phyloP scores from a whole-genome alignment of 2,888 invertebrate genomes.

The Cheilosia pagana region DNA sequence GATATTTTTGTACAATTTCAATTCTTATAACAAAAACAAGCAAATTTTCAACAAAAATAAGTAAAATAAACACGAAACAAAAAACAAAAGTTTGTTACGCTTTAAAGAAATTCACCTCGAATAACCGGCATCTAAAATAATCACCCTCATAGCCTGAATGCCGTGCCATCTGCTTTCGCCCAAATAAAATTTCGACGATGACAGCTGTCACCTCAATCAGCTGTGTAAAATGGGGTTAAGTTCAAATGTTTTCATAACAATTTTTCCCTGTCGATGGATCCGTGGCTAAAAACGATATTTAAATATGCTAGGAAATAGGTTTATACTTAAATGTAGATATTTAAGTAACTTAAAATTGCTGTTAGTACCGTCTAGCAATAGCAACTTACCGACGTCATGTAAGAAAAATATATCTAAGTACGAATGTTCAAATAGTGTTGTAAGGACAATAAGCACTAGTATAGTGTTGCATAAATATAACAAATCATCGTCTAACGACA shows the following conservation, averaged over 20 bases:
- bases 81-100: too few relatives aligned
- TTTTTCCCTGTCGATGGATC: neutral
- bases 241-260: constrained; percentile 64
- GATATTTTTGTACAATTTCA: too few relatives aligned
- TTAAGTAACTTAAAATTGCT: constrained; percentile 27
- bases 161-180: neutral
- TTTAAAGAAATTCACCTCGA: too few relatives aligned
- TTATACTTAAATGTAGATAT: constrained; percentile 35
- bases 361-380: neutral
- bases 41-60: too few relatives aligned
- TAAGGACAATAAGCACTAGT: constrained; percentile 31
- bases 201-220: constrained; percentile 22
- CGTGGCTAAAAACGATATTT: neutral
- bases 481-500: constrained; percentile 51
- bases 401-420: constrained; percentile 10
- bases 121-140: too few relatives aligned
- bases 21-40: too few relatives aligned
- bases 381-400: neutral
- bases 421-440: neutral
- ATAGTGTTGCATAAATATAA: constrained; percentile 49
- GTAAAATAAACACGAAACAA: too few relatives aligned
- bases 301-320: constrained; percentile 45
- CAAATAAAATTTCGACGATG: neutral
- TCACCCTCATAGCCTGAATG: too few relatives aligned
- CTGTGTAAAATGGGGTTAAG: constrained; percentile 54